These are phyloP conservation scores for Glaucidium brasilianum DNA, from an alignment of 2,113 vertebrate species.

Conservation along the genomic window DNA sequence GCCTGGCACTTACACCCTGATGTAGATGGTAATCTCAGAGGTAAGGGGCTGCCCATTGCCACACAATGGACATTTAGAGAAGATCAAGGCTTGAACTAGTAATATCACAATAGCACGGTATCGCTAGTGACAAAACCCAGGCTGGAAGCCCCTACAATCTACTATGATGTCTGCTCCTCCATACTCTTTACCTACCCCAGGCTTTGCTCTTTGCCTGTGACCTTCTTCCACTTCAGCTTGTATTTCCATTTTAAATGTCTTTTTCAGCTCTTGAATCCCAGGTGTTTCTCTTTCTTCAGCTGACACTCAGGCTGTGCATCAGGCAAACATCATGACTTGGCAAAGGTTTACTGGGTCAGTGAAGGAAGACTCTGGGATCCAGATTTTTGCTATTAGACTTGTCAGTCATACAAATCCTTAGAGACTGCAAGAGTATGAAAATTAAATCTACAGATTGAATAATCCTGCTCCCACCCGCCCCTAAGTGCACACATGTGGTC, in stretches of 20 bases:
- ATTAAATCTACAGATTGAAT: conserved; percentile 10
- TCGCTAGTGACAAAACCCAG: neutral
- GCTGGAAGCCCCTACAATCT: neutral
- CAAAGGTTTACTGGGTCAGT: conserved; percentile 20
- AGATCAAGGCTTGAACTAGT: neutral
- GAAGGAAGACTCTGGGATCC: neutral
- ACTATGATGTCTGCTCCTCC: neutral
- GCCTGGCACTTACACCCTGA: neutral
- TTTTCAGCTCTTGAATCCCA: conserved; percentile 35
- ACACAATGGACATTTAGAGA: neutral
- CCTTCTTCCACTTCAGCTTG: neutral
- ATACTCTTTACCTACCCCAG: neutral
- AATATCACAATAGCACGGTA: neutral
- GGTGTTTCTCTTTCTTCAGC: conserved; percentile 54
- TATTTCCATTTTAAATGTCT: neutral
- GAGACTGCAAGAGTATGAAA: conserved; percentile 1
- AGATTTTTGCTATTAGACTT: conserved; percentile 51
- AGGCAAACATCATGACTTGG: conserved; percentile 46
- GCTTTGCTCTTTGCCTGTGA: neutral
- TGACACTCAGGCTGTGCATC: conserved; percentile 23
- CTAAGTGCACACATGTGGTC: neutral
- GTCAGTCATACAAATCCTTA: conserved; percentile 12
- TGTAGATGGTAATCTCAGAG: neutral
- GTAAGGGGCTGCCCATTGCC: neutral
- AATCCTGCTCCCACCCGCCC: neutral